Conservation (phyloP, 2,888 invertebrate species). For the Rhagonycha fulva region DNA sequence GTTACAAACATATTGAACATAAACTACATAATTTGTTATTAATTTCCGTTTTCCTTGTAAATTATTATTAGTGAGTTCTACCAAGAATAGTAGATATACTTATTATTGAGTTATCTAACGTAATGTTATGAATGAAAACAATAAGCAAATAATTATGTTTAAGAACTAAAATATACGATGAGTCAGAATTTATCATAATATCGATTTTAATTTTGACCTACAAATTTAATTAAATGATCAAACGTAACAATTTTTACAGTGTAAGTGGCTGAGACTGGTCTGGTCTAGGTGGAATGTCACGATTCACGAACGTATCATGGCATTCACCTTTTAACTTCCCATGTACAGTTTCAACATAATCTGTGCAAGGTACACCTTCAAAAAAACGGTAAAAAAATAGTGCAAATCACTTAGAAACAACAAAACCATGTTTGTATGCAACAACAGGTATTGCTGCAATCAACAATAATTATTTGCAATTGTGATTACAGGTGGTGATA, state of each 20-base stretch:
- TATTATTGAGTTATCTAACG: no score
- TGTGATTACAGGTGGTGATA: not conserved
- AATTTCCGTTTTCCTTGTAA: not conserved
- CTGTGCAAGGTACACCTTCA: slow-evolving; percentile 10
- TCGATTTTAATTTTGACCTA: not conserved
- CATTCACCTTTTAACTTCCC: slow-evolving; percentile 40
- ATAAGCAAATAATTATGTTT: not conserved
- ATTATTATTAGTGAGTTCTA: not conserved
- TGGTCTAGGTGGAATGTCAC: slow-evolving; percentile 38
- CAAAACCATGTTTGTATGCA: not conserved
- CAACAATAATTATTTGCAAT: not conserved
- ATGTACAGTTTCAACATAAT: slow-evolving; percentile 38
- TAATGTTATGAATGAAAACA: not conserved
- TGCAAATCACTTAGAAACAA: not conserved
- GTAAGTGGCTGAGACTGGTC: slow-evolving; percentile 22
- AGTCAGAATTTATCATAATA: not conserved
- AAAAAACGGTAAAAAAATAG: not conserved
- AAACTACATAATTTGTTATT: not conserved
- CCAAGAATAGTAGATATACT: no score
- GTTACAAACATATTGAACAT: not conserved
- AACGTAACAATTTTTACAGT: slow-evolving; percentile 21
- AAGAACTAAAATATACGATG: not conserved
- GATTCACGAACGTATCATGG: slow-evolving; percentile 36
- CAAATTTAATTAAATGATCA: not conserved
- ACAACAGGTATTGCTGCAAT: not conserved